Conservation (phyloP, 2,888 invertebrate species). For the Athalia cordata region DNA sequence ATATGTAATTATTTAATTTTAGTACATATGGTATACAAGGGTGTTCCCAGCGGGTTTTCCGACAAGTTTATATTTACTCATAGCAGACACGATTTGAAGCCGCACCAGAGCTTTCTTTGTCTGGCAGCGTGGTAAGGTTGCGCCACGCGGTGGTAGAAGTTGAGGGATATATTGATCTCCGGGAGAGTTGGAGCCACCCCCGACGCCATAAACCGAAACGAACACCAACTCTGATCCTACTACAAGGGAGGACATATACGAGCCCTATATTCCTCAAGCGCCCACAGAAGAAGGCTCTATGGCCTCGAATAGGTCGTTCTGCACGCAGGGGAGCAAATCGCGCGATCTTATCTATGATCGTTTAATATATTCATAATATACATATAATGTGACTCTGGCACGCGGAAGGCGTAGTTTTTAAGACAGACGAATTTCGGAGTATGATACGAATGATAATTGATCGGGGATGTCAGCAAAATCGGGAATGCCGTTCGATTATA, state of each 20-base stretch:
- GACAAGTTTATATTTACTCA: neutral
- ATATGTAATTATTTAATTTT: too few relatives aligned
- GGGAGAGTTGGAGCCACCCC: conserved; percentile 53
- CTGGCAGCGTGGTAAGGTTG: conserved; percentile 8
- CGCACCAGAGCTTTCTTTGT: conserved; percentile 18
- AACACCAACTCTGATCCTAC: neutral
- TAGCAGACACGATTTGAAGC: conserved; percentile 8
- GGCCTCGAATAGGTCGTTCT: neutral
- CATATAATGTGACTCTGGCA: too few relatives aligned
- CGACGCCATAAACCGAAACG: conserved; percentile 42
- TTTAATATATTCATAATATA: too few relatives aligned
- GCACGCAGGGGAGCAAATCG: too few relatives aligned
- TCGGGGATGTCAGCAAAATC: too few relatives aligned
- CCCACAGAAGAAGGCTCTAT: neutral
- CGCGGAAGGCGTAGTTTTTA: too few relatives aligned
- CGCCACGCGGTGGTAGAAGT: conserved; percentile 24
- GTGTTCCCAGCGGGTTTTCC: neutral
- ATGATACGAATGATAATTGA: too few relatives aligned
- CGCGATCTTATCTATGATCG: too few relatives aligned
- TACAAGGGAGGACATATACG: conserved; percentile 2
- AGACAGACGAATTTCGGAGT: too few relatives aligned
- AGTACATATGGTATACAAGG: too few relatives aligned
- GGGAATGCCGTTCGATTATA: too few relatives aligned
- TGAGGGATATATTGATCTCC: conserved; percentile 65
- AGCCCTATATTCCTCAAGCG: conserved; percentile 21